Evolutionary conservation across 1,140 invertebrate genomes (phyloP).

Genomic region (Micrasema longulum): DNA sequence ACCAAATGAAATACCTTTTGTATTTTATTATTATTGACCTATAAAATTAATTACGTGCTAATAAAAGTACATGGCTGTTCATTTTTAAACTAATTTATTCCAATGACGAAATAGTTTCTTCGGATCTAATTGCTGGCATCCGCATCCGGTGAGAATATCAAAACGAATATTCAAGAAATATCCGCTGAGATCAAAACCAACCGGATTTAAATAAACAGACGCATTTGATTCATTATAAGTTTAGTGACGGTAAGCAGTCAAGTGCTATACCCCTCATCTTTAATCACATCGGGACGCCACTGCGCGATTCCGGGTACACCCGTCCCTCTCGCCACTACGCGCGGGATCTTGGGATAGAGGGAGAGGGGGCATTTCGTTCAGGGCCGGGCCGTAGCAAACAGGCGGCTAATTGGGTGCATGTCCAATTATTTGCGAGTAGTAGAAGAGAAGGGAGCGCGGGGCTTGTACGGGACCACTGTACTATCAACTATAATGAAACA

Average conservation of each 20-base stretch:
- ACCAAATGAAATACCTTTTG: too few relatives aligned
- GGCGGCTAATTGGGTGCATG: conserved; percentile 55
- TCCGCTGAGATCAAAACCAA: background rate
- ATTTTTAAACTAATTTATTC: too few relatives aligned
- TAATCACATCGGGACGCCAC: conserved; percentile 38
- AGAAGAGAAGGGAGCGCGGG: conserved; percentile 24
- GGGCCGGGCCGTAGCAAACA: conserved; percentile 15
- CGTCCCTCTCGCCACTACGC: conserved; percentile 6
- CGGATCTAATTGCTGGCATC: background rate
- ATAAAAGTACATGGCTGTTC: too few relatives aligned
- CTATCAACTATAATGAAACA: conserved; percentile 42
- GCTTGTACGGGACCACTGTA: conserved; percentile 17
- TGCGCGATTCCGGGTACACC: conserved; percentile 21
- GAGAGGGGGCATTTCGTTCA: conserved; percentile 9
- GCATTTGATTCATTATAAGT: conserved; percentile 53
- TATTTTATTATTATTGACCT: too few relatives aligned
- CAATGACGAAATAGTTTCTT: too few relatives aligned
- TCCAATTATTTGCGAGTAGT: conserved; percentile 55
- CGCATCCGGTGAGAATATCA: background rate
- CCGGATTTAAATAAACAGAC: conserved; percentile 50
- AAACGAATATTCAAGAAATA: conserved; percentile 1
- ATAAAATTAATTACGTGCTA: too few relatives aligned
- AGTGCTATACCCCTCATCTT: conserved; percentile 48
- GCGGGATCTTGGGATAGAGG: background rate
- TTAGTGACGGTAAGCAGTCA: conserved; percentile 53